phyloP scores from a whole-genome alignment of 2,113 vertebrate species.

The Oenanthe melanoleuca region DNA sequence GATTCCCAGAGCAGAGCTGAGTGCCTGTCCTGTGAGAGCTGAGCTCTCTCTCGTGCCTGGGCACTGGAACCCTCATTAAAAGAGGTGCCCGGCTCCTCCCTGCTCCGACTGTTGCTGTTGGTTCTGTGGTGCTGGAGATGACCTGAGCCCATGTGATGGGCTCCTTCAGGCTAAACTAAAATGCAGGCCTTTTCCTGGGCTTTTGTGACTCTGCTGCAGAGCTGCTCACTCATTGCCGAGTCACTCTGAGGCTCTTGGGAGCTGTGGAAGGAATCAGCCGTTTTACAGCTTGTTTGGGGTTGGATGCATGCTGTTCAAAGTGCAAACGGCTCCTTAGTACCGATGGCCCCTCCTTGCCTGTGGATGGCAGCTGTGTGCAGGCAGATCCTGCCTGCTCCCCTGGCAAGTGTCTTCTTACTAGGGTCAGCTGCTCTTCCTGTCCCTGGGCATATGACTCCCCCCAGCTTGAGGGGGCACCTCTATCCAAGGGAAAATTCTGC shows the following conservation, averaged over 20 bases:
- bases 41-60: neutral
- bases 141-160: neutral
- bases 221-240: slow-evolving; percentile 27
- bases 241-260: neutral
- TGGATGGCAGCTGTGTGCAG: slow-evolving; percentile 41
- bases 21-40: neutral
- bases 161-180: slow-evolving; percentile 10
- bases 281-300: slow-evolving; percentile 32
- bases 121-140: neutral
- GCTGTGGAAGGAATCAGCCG: slow-evolving; percentile 16
- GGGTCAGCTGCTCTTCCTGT: neutral
- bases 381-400: neutral
- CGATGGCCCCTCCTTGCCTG: neutral
- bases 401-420: neutral
- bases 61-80: neutral
- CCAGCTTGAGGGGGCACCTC: neutral
- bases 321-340: neutral
- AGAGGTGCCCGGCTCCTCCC: neutral
- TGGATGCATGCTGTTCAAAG: slow-evolving; percentile 49
- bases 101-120: neutral
- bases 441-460: neutral
- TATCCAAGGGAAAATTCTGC: neutral
- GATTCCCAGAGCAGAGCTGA: neutral
- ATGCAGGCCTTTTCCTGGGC: slow-evolving; percentile 18
- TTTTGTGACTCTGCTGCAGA: slow-evolving; percentile 31